phyloP scores from a whole-genome alignment of 1,140 invertebrate species.

The Megathymus violae region DNA sequence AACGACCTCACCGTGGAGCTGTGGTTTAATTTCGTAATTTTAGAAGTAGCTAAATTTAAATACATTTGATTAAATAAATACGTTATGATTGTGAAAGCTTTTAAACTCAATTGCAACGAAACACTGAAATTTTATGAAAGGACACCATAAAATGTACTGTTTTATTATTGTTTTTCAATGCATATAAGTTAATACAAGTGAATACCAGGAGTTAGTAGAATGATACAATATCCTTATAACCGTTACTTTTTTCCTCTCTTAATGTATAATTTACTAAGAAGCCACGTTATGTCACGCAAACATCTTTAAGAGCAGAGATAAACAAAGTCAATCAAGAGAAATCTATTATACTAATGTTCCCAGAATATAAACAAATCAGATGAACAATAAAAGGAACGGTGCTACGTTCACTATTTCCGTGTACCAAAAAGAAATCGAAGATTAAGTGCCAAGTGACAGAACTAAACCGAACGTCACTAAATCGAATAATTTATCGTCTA shows the following conservation, averaged over 20 bases:
- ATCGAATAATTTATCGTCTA: constrained; percentile 42
- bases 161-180: too few species aligned
- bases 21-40: constrained; percentile 32
- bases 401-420: constrained; percentile 32
- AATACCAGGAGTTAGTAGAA: too few species aligned
- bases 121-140: too few species aligned
- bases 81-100: too few species aligned
- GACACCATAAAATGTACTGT: too few species aligned
- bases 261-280: not conserved
- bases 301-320: constrained; percentile 1
- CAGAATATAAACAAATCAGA: constrained; percentile 34
- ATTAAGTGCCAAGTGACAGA: constrained; percentile 41
- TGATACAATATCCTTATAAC: too few species aligned
- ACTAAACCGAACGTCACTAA: constrained; percentile 45
- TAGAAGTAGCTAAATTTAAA: constrained; percentile 6
- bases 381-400: constrained; percentile 37
- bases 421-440: constrained; percentile 33
- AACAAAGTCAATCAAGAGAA: constrained; percentile 7
- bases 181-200: too few species aligned
- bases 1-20: constrained; percentile 25
- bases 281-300: not conserved
- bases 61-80: not conserved
- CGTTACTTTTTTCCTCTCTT: not conserved
- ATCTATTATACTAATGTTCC: constrained; percentile 25
- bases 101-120: too few species aligned